A percentile compares a stretch with the other conserved stretches of the same genome.
Evolutionary conservation across 2,888 invertebrate genomes (phyloP).

Genomic region (Caenorhabditis panamensis): DNA sequence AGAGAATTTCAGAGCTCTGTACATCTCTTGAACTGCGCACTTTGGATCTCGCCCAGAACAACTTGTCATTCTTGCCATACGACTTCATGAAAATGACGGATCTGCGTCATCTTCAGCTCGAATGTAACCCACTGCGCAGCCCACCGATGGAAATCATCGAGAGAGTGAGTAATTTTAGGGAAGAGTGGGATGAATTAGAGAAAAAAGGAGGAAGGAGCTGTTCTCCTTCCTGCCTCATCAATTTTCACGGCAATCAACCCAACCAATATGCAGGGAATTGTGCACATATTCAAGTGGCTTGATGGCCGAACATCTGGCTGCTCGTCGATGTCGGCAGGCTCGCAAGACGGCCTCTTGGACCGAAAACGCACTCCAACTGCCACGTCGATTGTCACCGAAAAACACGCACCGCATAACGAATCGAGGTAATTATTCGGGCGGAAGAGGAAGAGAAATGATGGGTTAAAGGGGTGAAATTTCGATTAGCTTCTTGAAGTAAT

Average conservation of each 20-base stretch:
- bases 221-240: constrained; percentile 20
- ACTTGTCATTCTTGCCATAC: constrained; percentile 62
- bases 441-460: constrained; percentile 17
- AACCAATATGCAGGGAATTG: constrained; percentile 58
- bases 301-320: constrained; percentile 63
- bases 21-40: constrained; percentile 60
- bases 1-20: constrained; percentile 56
- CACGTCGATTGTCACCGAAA: constrained; percentile 36
- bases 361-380: constrained; percentile 42
- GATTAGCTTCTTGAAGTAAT: constrained; percentile 49
- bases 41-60: constrained; percentile 66
- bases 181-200: neutral
- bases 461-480: constrained; percentile 33
- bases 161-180: constrained; percentile 30
- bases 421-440: constrained; percentile 59
- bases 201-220: neutral
- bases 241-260: constrained; percentile 28
- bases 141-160: constrained; percentile 60
- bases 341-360: constrained; percentile 40
- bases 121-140: constrained; percentile 52
- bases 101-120: constrained; percentile 42
- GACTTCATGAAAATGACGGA: constrained; percentile 66
- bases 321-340: constrained; percentile 42
- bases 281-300: constrained; percentile 66
- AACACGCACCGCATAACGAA: constrained; percentile 56